Base-by-base conservation (phyloP, 2,797 vertebrate species). In the Chiloscyllium punctatum region DNA sequence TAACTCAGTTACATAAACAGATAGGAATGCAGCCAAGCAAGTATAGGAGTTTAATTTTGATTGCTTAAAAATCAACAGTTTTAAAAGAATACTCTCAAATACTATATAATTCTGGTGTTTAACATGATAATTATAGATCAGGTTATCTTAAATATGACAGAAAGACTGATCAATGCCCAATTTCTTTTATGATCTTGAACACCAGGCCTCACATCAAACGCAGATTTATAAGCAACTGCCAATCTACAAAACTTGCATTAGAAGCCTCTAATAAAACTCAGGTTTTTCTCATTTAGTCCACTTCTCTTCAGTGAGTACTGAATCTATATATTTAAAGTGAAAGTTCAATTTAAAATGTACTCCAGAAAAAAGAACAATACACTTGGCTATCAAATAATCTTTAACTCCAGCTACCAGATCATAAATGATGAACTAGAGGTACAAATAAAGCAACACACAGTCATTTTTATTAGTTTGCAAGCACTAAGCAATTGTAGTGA, bases 1-100 rank as follows among this genome's bases (percentile, higher is more conserved):
- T 48, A 94, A 94, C 68, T 74, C 37, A 72, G 48, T 74, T 68
- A 30, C 69, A 94, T 51, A 94, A 94, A 94, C 71, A 51, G 94
- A 94, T 74, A 74, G 42, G 30, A 94, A 94, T 69, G 68, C 27
- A 94, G 69, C 27, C 71, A 72, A 42, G 30, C 68, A 94, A 71
- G 37, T 1, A 94, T 11, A 74, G 5, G 69, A 33, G 25, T 25
- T 72, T 71, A 42, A 25, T 94, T 42, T 94, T 72, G 42, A 48
- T 62, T 94, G 27, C 15, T 9, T 51, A 53, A 74, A 27, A 51
- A 27, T 8, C 42, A 42, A 51, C 15, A 42, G 37, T 94, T 94
- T 53, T 15, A 72, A 79, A 48, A 74, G 71, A 74, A 51, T 72
- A 94, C 68, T 91, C 33, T 91, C 33, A 68, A 91, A 68, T 21